Evolutionary conservation across 2,888 invertebrate genomes (phyloP), one percentile per base, ranked within the genome.

Genomic region (Drosophila stalkeri): DNA sequence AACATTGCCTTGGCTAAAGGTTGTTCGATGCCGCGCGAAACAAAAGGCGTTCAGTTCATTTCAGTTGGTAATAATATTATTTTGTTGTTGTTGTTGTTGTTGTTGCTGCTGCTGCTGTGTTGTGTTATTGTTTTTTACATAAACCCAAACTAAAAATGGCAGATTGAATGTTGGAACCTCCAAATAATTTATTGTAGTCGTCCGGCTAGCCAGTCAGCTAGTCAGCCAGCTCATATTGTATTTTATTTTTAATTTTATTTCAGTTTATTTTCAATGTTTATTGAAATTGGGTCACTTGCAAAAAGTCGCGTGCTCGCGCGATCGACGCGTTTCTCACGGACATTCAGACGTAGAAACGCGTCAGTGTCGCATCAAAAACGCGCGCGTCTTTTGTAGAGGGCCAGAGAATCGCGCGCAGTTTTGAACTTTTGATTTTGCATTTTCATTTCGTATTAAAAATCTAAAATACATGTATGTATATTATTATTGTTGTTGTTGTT

Each of bases 201-300:
- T 46, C 66, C 47, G 70, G 47, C 67, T 41, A 41, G 52, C 59
- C 44, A 47, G 16, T 51, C 49, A 54, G 12, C 18, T 27, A 31
- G 52, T 3, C 54, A 12, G 16, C 16, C 41, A 43, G 65, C 37
- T 67, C 49, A 62, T 57, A 55, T 75, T 64, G 67, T 61, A 18
- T 59, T 72, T 55, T 59, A 23, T 31, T 65, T 66, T 65, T 61
- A 41, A 64, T 60, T 68, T 65, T 47, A 66, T 78, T 86, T 77
- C 70, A 80, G 81, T 72, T 75, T 68, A 64, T 72, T 89, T 88
- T 89, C 87, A 89, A 89, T 86, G 90, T 81, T 81, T 72, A 80
- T 82, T 69, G 75, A 63, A 86, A 88, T 90, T 89, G 85, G 85
- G 89, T 85, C 85, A 89, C 63, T 80, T 73, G 89, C 89, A 72